A percentile compares a stretch with the other conserved stretches of the same genome.
These are phyloP conservation scores for Charaxes varanes DNA, from an alignment of 1,140 invertebrate species.

Conservation along the genomic window DNA sequence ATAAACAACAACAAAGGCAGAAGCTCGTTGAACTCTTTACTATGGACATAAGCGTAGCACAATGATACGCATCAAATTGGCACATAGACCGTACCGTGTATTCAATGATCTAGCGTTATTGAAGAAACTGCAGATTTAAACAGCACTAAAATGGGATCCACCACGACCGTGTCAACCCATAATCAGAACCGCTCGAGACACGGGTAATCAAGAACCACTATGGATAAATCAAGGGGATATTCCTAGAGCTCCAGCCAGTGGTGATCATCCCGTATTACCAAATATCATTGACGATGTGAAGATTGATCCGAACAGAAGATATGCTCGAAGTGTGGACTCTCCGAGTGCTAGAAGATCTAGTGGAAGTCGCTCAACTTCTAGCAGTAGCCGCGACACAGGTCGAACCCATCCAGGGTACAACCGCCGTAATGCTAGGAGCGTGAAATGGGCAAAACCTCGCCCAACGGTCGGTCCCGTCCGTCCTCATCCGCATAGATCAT, in stretches of 20 bases:
- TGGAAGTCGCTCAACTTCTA: slow-evolving; percentile 27
- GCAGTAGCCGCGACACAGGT: slow-evolving; percentile 30
- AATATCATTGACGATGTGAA: slow-evolving; percentile 37
- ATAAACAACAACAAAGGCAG: no score
- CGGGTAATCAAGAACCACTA: slow-evolving; percentile 33
- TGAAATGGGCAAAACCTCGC: slow-evolving; percentile 7
- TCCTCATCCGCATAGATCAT: no score
- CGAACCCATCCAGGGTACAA: slow-evolving; percentile 39
- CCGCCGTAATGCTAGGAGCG: slow-evolving; percentile 34
- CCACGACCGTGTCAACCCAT: no score
- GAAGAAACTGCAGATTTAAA: no score
- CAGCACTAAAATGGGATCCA: no score
- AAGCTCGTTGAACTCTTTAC: no score
- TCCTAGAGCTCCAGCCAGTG: slow-evolving; percentile 28
- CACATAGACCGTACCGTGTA: no score
- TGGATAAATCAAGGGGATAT: slow-evolving; percentile 40
- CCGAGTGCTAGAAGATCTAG: slow-evolving; percentile 35
- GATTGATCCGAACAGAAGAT: slow-evolving; percentile 34
- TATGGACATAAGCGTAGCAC: no score
- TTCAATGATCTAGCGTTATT: no score
- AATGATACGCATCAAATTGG: no score
- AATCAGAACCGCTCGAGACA: no score
- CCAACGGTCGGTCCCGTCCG: slow-evolving; percentile 2
- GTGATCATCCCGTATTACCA: slow-evolving; percentile 38
- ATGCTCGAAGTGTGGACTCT: slow-evolving; percentile 27